Conservation (phyloP, 2,888 invertebrate genomes). For the Epinotia brunnichana region DNA sequence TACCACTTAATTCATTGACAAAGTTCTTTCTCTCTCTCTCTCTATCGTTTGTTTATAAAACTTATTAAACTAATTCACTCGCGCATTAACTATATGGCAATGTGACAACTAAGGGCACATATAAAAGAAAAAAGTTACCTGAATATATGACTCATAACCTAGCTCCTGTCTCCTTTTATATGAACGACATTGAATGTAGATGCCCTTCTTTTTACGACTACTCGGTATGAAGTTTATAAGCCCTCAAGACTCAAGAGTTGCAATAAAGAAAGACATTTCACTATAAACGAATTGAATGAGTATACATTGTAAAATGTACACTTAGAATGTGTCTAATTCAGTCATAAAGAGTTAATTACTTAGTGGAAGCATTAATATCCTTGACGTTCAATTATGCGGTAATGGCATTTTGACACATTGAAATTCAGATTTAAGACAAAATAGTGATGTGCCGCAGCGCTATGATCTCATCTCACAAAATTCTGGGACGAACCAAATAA, state of each 20-base stretch:
- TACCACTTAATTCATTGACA: too few relatives aligned
- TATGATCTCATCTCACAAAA: not conserved
- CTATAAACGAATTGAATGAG: constrained; percentile 16
- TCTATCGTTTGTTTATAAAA: constrained; percentile 67
- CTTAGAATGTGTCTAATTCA: constrained; percentile 27
- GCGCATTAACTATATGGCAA: constrained; percentile 64
- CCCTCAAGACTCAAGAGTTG: constrained; percentile 17
- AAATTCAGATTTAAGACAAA: constrained; percentile 33
- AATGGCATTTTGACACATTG: constrained; percentile 41
- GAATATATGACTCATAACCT: not conserved
- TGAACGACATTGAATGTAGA: constrained; percentile 51
- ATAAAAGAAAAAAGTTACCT: constrained; percentile 5
- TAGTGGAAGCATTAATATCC: constrained; percentile 29
- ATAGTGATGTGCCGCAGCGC: constrained; percentile 19
- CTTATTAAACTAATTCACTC: constrained; percentile 70
- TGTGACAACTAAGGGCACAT: constrained; percentile 60
- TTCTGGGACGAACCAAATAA: not conserved
- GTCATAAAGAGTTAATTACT: constrained; percentile 41
- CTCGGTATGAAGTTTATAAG: constrained; percentile 71
- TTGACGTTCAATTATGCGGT: constrained; percentile 42
- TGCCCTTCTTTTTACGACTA: constrained; percentile 73
- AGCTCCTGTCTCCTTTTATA: not conserved
- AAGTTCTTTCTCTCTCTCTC: too few relatives aligned
- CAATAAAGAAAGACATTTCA: constrained; percentile 22
- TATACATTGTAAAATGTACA: not conserved